Percentiles rank a stretch among this genome's conserved stretches.
Conservation (phyloP, 2,888 invertebrate species). For the Diloba caeruleocephala region DNA sequence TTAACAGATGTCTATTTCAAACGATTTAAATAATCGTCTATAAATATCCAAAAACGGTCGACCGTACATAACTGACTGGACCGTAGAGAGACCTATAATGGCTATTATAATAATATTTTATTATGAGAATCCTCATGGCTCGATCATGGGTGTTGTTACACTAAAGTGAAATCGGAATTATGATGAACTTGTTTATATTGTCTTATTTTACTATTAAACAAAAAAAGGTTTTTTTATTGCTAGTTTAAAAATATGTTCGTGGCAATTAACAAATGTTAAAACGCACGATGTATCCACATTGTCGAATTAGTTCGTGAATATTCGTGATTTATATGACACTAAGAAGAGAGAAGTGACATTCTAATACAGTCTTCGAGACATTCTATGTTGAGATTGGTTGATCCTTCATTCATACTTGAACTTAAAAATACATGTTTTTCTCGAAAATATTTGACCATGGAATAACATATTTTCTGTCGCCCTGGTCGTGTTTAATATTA, state of each 20-base stretch:
- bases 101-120: constrained; percentile 24
- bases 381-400: constrained; percentile 23
- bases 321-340: constrained; percentile 30
- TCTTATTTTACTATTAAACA: background rate
- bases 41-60: constrained; percentile 19
- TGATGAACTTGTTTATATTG: background rate
- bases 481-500: too few species aligned
- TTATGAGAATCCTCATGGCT: constrained; percentile 28
- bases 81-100: constrained; percentile 11
- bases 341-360: constrained; percentile 17
- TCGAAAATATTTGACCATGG: too few species aligned
- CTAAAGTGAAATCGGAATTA: constrained; percentile 1
- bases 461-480: too few species aligned
- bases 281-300: constrained; percentile 37
- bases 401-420: too few species aligned
- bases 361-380: constrained; percentile 16
- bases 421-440: too few species aligned
- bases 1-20: constrained; percentile 21
- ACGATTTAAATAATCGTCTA: constrained; percentile 10
- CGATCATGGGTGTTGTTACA: constrained; percentile 4
- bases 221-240: constrained; percentile 7
- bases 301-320: constrained; percentile 41
- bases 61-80: background rate
- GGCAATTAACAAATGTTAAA: constrained; percentile 42
- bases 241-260: too few species aligned